phyloP scores from a whole-genome alignment of 92 coral and sea anemone species.

The Ricordea florida region DNA sequence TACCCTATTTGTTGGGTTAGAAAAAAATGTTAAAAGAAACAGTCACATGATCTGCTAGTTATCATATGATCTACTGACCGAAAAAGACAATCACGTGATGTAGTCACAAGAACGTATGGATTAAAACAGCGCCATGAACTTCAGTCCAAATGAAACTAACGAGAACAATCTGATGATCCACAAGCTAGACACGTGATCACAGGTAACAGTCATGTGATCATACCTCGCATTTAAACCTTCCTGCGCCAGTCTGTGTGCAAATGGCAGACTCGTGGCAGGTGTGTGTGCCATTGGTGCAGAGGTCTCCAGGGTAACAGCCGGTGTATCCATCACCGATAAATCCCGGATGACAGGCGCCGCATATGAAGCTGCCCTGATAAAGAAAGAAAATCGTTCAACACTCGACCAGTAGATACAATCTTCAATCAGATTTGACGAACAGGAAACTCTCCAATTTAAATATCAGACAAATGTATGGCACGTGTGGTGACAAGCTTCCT shows the following conservation, averaged over 20 bases:
- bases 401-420: background rate
- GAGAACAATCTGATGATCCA: too few species aligned
- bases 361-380: constrained; percentile 82
- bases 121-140: too few species aligned
- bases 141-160: too few species aligned
- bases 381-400: background rate
- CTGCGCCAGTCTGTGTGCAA: constrained; percentile 89
- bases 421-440: too few species aligned
- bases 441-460: too few species aligned
- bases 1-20: too few species aligned
- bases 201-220: background rate
- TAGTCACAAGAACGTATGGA: too few species aligned
- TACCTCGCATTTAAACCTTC: constrained; percentile 89
- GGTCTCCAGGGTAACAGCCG: constrained; percentile 94
- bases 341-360: constrained; percentile 93
- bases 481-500: too few species aligned
- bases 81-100: background rate
- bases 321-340: constrained; percentile 87
- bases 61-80: background rate
- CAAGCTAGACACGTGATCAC: too few species aligned
- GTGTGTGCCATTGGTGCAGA: constrained; percentile 85
- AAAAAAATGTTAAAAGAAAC: too few species aligned
- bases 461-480: too few species aligned
- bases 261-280: constrained; percentile 84
- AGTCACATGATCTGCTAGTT: too few species aligned